A percentile compares a stretch with the other conserved stretches of the same genome.
Evolutionary conservation across 2,113 vertebrate genomes (phyloP).

Genomic region (Accipiter virgatus): DNA sequence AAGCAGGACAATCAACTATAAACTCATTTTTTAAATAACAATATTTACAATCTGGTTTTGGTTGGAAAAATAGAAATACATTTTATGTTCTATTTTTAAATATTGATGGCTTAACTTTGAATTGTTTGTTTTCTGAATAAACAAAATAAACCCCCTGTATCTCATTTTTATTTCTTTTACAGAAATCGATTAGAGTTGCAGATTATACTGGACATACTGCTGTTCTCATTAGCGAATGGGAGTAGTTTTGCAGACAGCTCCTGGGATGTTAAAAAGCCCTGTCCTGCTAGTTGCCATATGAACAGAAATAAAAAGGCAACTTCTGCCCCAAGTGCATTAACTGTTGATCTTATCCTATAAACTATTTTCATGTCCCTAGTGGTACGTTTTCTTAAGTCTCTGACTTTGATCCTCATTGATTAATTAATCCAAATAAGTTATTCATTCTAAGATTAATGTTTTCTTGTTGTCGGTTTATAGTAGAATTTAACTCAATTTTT

Average conservation of each 20-base stretch:
- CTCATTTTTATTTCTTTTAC: not conserved
- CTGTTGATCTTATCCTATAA: not conserved
- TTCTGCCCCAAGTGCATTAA: not conserved
- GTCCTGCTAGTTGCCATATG: not conserved
- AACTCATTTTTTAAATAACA: not conserved
- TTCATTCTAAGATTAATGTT: not conserved
- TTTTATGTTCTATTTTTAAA: not conserved
- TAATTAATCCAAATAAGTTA: conserved; percentile 3
- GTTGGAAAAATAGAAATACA: not conserved
- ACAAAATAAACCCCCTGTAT: not conserved
- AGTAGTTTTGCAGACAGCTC: not conserved
- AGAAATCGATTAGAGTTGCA: not conserved
- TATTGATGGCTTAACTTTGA: not conserved
- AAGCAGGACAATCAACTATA: not conserved
- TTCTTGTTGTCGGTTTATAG: not conserved
- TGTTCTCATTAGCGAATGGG: not conserved
- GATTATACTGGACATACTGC: not conserved
- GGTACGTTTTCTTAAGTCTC: not conserved
- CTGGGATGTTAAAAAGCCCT: not conserved
- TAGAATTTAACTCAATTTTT: not conserved
- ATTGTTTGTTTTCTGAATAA: conserved; percentile 36
- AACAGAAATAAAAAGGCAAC: conserved; percentile 7
- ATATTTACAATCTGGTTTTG: not conserved
- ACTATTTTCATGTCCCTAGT: not conserved
- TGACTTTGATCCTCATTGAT: not conserved